phyloP scores from a whole-genome alignment of 2,113 vertebrate genomes.

The Chamaetylas fuelleborni region DNA sequence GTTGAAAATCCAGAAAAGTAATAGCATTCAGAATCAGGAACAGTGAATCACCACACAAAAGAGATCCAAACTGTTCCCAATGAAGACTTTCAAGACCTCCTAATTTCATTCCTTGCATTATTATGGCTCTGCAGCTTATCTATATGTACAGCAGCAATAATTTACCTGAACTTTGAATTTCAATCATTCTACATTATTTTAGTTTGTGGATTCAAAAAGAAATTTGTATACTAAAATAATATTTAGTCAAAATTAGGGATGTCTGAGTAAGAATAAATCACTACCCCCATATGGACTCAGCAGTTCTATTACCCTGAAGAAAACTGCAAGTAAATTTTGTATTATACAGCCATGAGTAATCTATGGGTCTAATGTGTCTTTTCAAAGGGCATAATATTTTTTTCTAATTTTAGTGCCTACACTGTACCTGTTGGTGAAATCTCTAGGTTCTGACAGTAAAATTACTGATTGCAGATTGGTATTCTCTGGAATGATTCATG shows the following conservation, averaged over 20 bases:
- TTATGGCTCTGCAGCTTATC: neutral
- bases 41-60: neutral
- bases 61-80: neutral
- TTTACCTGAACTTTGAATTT: neutral
- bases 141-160: neutral
- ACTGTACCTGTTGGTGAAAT: neutral
- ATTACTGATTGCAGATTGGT: neutral
- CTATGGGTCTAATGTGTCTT: neutral
- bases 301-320: neutral
- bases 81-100: neutral
- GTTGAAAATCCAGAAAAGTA: neutral
- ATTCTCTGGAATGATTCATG: neutral
- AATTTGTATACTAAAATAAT: conserved; percentile 3
- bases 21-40: neutral
- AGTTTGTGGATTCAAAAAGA: neutral
- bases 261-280: conserved; percentile 24
- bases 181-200: neutral
- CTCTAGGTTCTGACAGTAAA: neutral
- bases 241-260: conserved; percentile 3
- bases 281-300: neutral
- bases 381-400: neutral
- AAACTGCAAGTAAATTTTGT: neutral
- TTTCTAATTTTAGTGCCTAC: neutral
- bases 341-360: neutral
- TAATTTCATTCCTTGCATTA: neutral